A percentile compares a stretch with the other conserved stretches of the same genome.
Evolutionary conservation across 2,888 invertebrate species (phyloP).

Genomic region (Caenorhabditis sp.): DNA sequence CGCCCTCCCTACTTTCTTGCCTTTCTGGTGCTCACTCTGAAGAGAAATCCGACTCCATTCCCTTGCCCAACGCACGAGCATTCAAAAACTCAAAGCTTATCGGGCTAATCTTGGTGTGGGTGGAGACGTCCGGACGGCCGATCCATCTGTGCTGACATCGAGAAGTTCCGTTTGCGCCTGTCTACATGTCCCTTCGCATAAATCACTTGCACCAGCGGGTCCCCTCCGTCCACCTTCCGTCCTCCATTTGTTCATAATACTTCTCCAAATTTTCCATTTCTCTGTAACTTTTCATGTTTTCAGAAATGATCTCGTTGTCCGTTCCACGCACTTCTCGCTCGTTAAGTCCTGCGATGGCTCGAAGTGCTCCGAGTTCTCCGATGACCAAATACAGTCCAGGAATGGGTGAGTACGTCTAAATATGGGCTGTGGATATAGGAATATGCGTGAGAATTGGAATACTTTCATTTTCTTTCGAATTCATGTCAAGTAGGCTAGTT

Average conservation of each 20-base stretch:
- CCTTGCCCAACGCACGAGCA: too few relatives aligned
- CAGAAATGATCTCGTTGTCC: slow-evolving; percentile 65
- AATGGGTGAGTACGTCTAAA: slow-evolving; percentile 22
- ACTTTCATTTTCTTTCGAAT: background rate
- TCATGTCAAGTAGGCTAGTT: slow-evolving; percentile 21
- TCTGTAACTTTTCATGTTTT: slow-evolving; percentile 1
- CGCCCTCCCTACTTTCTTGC: too few relatives aligned
- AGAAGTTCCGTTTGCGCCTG: background rate
- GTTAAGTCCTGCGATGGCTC: slow-evolving; percentile 61
- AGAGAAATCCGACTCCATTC: too few relatives aligned
- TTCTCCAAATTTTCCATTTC: background rate
- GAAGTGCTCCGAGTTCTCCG: slow-evolving; percentile 58
- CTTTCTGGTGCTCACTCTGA: too few relatives aligned
- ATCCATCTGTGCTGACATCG: too few relatives aligned
- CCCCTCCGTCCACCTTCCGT: background rate
- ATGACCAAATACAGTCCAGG: slow-evolving; percentile 49
- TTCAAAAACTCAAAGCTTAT: too few relatives aligned
- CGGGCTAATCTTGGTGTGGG: background rate
- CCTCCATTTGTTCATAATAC: background rate
- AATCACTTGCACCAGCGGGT: slow-evolving; percentile 15
- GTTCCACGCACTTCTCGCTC: slow-evolving; percentile 69
- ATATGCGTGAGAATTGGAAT: background rate
- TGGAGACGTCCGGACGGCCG: too few relatives aligned
- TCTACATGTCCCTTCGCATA: slow-evolving; percentile 8
- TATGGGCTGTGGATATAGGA: background rate